These are phyloP conservation scores for Salvelinus fontinalis DNA, from an alignment of 2,113 vertebrate genomes.

Conservation along the genomic window DNA sequence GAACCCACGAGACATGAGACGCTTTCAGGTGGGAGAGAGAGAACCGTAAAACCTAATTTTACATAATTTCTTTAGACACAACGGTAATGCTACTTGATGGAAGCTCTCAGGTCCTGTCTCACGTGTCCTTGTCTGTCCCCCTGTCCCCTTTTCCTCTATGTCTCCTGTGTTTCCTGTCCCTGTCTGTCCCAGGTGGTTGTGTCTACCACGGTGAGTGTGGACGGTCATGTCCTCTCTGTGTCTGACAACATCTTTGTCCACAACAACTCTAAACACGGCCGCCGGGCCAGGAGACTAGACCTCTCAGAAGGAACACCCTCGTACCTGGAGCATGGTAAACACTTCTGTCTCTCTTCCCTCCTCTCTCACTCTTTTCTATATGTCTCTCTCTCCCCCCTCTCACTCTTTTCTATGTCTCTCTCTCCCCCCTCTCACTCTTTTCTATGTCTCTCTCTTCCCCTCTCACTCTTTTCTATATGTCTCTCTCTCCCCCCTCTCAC, in stretches of 20 bases:
- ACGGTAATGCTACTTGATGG: too few relatives aligned
- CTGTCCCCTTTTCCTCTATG: neutral
- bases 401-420: too few relatives aligned
- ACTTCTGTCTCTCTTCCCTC: conserved; percentile 15
- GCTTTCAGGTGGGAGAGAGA: conserved; percentile 86
- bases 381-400: too few relatives aligned
- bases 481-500: too few relatives aligned
- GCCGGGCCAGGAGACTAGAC: conserved; percentile 66
- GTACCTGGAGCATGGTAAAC: conserved; percentile 11
- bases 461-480: too few relatives aligned
- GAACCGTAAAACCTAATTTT: too few relatives aligned
- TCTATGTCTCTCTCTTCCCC: too few relatives aligned
- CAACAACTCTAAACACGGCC: conserved; percentile 88
- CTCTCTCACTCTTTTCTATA: conserved; percentile 19
- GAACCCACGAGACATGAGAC: conserved; percentile 93
- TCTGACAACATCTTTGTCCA: conserved; percentile 98
- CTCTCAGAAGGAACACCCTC: conserved; percentile 27
- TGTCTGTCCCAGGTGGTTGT: conserved; percentile 68
- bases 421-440: too few relatives aligned
- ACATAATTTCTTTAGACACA: too few relatives aligned
- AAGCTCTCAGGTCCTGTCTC: conserved; percentile 12
- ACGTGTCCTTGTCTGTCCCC: conserved; percentile 6
- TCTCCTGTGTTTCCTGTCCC: neutral
- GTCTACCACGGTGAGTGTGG: conserved; percentile 72
- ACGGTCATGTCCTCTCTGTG: conserved; percentile 91